Evolutionary conservation across 2,888 invertebrate genomes (phyloP).

Genomic region (Glaucopsyche alexis): DNA sequence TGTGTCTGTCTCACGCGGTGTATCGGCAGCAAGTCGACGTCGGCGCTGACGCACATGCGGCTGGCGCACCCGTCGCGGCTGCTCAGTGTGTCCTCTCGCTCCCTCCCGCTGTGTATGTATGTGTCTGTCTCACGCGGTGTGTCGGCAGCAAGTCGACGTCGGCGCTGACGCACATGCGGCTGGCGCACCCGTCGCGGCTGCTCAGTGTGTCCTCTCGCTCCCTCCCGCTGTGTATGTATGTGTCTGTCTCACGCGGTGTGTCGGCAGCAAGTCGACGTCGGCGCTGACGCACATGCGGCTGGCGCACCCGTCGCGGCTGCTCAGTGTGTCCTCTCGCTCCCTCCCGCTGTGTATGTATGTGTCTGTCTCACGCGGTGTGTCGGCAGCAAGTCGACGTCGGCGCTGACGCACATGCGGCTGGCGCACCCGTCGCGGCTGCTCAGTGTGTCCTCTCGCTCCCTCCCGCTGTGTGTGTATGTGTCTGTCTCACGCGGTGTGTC

Average conservation of each 20-base stretch:
- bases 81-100: background rate
- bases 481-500: background rate
- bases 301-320: background rate
- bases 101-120: background rate
- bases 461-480: background rate
- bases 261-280: slow-evolving; percentile 54
- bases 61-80: background rate
- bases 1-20: background rate
- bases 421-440: slow-evolving; percentile 52
- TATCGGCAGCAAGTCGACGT: slow-evolving; percentile 52
- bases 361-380: slow-evolving; percentile 8
- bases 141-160: slow-evolving; percentile 55
- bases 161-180: slow-evolving; percentile 57
- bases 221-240: background rate
- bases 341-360: background rate
- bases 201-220: background rate
- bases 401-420: slow-evolving; percentile 58
- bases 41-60: slow-evolving; percentile 40
- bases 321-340: background rate
- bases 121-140: background rate
- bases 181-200: slow-evolving; percentile 54
- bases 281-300: slow-evolving; percentile 37
- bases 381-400: slow-evolving; percentile 56
- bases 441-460: background rate
- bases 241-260: background rate